phyloP scores from a whole-genome alignment of 1,140 invertebrate species.

The Cardiocondyla obscurior region DNA sequence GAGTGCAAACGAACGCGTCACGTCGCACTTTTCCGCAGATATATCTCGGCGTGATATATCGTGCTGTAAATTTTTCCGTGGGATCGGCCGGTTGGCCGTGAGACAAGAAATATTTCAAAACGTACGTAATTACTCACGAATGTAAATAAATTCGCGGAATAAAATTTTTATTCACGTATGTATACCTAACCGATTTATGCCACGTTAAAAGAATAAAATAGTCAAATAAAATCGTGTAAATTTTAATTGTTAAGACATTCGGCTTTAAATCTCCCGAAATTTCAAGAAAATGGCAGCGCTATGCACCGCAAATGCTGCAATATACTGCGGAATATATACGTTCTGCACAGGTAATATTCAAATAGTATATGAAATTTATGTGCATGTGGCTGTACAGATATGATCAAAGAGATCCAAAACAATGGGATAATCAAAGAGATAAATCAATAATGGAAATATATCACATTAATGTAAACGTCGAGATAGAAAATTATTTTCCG shows the following conservation, averaged over 20 bases:
- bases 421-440: not conserved
- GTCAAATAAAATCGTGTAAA: not conserved
- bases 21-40: not conserved
- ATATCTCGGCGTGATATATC: conserved; percentile 30
- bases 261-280: not conserved
- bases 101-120: not conserved
- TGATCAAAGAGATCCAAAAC: not conserved
- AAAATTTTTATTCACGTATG: not conserved
- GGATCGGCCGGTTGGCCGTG: not conserved
- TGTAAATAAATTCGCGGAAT: not conserved
- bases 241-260: not conserved
- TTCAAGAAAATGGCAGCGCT: not conserved
- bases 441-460: not conserved
- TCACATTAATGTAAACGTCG: not conserved
- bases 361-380: not conserved
- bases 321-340: not conserved
- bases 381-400: not conserved
- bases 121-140: not conserved
- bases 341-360: not conserved
- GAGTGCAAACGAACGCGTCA: conserved; percentile 19
- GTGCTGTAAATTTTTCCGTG: conserved; percentile 18
- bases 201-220: not conserved
- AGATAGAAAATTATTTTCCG: conserved; percentile 26
- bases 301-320: not conserved
- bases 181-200: not conserved